phyloP scores from a whole-genome alignment of 2,113 vertebrate species.

The Anoplopoma fimbria region DNA sequence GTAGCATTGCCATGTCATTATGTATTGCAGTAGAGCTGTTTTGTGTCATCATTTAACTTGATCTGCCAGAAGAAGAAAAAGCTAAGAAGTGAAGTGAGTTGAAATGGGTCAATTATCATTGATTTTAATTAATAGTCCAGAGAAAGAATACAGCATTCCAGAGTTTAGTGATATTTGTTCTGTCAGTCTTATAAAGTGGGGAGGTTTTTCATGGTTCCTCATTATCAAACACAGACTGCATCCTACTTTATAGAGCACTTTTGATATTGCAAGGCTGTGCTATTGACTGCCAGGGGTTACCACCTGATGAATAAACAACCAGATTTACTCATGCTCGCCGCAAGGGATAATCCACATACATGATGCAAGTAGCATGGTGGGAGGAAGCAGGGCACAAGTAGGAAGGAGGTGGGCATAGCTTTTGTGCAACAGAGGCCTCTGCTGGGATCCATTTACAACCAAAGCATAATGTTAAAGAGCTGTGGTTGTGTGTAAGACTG shows the following conservation, averaged over 20 bases:
- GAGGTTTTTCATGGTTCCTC: slow-evolving; percentile 8
- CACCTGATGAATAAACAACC: slow-evolving; percentile 73
- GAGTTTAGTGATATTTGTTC: slow-evolving; percentile 7
- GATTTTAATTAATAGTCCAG: slow-evolving; percentile 11
- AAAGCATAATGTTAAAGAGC: not conserved
- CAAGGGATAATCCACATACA: slow-evolving; percentile 64
- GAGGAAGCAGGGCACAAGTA: slow-evolving; percentile 46
- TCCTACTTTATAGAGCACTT: slow-evolving; percentile 21
- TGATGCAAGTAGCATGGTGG: slow-evolving; percentile 55
- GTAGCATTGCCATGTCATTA: slow-evolving; percentile 30
- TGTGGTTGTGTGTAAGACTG: not conserved
- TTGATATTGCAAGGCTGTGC: slow-evolving; percentile 44
- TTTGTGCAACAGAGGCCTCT: slow-evolving; percentile 48
- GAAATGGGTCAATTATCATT: slow-evolving; percentile 19
- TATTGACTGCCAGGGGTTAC: slow-evolving; percentile 47
- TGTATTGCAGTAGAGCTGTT: slow-evolving; percentile 53
- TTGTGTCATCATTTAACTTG: slow-evolving; percentile 67
- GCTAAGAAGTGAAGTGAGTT: not conserved
- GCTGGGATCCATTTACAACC: slow-evolving; percentile 43
- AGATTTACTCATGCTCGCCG: slow-evolving; percentile 34
- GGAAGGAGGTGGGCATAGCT: slow-evolving; percentile 55
- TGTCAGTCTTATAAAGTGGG: slow-evolving; percentile 5
- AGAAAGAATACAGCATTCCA: slow-evolving; percentile 15
- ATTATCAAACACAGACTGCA: slow-evolving; percentile 31
- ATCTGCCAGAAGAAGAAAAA: no score